Conservation (phyloP, 2,797 vertebrate genomes). For the Chelon auratus region DNA sequence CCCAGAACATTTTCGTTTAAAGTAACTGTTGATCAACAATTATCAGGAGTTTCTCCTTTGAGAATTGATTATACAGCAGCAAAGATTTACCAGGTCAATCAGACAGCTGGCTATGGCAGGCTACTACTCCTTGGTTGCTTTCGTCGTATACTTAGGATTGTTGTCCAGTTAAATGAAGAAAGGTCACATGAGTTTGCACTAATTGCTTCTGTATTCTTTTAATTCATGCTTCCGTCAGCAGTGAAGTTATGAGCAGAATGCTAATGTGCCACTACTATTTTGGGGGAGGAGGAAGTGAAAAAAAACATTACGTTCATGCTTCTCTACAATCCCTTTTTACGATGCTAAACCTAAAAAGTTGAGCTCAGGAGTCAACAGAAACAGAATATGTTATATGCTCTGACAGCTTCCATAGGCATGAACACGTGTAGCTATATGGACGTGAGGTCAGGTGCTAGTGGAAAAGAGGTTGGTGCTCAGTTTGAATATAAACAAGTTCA, state of each 20-base stretch:
- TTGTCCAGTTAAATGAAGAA: not conserved
- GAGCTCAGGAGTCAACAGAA: conserved; percentile 12
- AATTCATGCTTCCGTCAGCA: not conserved
- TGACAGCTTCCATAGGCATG: conserved; percentile 18
- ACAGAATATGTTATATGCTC: not conserved
- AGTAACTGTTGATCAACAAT: too few relatives aligned
- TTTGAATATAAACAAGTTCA: conserved; percentile 35
- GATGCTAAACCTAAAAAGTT: not conserved
- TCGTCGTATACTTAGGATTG: not conserved
- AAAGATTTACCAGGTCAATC: too few relatives aligned
- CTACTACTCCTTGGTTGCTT: too few relatives aligned
- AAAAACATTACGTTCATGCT: not conserved
- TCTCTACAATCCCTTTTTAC: not conserved
- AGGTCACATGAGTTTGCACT: too few relatives aligned
- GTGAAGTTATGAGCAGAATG: not conserved
- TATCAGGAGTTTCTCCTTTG: too few relatives aligned
- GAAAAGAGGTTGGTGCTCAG: conserved; percentile 1
- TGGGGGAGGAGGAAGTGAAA: not conserved
- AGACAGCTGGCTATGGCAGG: too few relatives aligned
- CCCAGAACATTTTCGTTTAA: too few relatives aligned
- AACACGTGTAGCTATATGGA: not conserved
- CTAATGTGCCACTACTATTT: too few relatives aligned
- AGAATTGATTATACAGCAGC: too few relatives aligned
- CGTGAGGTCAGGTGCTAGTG: not conserved
- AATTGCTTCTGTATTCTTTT: too few relatives aligned